Percentiles rank a stretch among this genome's conserved stretches.
These are phyloP conservation scores for Centropristis striata DNA, from an alignment of 2,113 vertebrate genomes.

Conservation along the genomic window DNA sequence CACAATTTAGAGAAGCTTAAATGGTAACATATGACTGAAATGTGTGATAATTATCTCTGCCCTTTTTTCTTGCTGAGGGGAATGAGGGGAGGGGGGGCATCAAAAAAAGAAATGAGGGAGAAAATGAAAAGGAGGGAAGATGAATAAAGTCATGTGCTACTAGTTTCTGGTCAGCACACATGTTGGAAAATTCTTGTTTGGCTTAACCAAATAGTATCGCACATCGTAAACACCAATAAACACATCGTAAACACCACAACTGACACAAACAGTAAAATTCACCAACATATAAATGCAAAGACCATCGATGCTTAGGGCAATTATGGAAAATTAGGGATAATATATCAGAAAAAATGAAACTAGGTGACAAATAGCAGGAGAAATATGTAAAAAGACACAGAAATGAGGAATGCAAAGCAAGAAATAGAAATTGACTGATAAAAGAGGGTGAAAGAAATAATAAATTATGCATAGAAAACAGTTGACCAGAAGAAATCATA, in stretches of 20 bases:
- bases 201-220: not conserved
- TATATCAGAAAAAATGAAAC: not conserved
- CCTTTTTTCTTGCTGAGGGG: not conserved
- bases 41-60: not conserved
- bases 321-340: not conserved
- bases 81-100: not conserved
- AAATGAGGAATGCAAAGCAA: not conserved
- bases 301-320: not conserved
- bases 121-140: not conserved
- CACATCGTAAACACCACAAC: constrained; percentile 33
- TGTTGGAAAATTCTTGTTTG: not conserved
- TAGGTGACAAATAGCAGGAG: not conserved
- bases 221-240: constrained; percentile 49
- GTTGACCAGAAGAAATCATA: not conserved
- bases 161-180: constrained; percentile 14
- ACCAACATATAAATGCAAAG: not conserved
- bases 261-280: not conserved
- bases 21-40: not conserved
- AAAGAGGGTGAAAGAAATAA: not conserved
- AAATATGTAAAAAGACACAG: not conserved
- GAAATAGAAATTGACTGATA: not conserved
- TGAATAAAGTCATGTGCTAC: constrained; percentile 10
- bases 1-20: not conserved
- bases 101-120: not conserved
- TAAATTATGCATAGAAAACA: not conserved